Evolutionary conservation across 2,888 invertebrate genomes (phyloP), one percentile per base, ranked within the genome.

Genomic region (Epirrita christyi): DNA sequence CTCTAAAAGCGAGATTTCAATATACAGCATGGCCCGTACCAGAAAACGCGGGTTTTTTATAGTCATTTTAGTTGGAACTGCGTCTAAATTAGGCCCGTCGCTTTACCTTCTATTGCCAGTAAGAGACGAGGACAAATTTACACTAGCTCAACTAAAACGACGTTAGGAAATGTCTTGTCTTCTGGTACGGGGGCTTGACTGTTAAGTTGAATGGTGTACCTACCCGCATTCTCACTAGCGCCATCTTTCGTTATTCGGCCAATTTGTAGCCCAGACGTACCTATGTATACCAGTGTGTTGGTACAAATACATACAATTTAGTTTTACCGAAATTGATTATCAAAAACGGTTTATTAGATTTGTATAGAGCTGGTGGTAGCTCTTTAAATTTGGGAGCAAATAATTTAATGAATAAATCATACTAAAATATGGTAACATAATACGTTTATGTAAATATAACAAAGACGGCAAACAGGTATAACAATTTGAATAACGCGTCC

Each of bases 191-290:
- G 15, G 34, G 5, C 36, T 36, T 27, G 28, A 21, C 5, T 10
- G 4, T 40, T 36, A 13, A 15, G 6, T 34, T 50, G 54, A 47
- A 43, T 42, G 45, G 14, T 36, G 61, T 66, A 64, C 67, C 67
- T 67, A 67, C 67, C 67, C 50, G 64, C 67, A 67, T 55, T 67
- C 67, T 67, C 67, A 63, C 67, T 63, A 64, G 64, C 67, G 59
- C 51, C 67, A 55, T 41, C 61, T 40, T 67, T 64, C 61, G 63
- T 46, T 49, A 64, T 57, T 49, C 63, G 64, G 59, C 61, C 63
- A 61, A 58, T 54, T 52, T 56, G 64, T 48, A 66, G 64, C 61
- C 61, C 64, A 58, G 58, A 63, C 61, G 63, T 59, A 67, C 67
- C 61, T 64, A 66, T 44, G 55, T 61, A 58, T 61, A 57, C 64